These are phyloP conservation scores for Sphyrna mokarran DNA, from an alignment of 2,113 vertebrate species.

Conservation along the genomic window DNA sequence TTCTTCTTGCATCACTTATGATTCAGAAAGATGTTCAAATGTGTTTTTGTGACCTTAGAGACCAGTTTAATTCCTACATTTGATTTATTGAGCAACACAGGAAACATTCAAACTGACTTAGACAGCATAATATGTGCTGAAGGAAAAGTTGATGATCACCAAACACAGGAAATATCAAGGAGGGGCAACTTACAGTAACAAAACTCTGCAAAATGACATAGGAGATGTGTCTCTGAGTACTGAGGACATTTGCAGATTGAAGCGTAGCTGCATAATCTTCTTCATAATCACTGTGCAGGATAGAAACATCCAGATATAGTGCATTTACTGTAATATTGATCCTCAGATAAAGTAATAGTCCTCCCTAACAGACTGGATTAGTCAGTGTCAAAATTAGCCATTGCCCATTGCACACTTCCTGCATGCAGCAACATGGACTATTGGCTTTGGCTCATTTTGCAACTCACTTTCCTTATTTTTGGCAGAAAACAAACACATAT, in stretches of 20 bases:
- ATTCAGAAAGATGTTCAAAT: background rate
- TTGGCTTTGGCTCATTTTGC: background rate
- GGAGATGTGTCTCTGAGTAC: background rate
- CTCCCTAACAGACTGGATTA: background rate
- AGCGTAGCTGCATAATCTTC: background rate
- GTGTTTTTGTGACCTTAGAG: background rate
- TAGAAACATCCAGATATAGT: background rate
- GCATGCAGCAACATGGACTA: background rate
- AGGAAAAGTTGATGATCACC: background rate
- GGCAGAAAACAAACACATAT: background rate
- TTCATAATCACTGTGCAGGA: background rate
- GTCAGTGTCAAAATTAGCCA: background rate
- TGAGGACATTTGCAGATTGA: background rate
- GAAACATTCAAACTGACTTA: background rate
- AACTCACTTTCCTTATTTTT: background rate
- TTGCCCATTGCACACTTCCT: background rate
- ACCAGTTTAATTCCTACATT: background rate
- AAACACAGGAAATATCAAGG: slow-evolving; percentile 15
- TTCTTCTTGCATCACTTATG: background rate
- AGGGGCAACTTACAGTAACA: background rate
- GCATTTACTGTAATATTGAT: too few species aligned
- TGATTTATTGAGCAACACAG: background rate
- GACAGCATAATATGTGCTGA: background rate
- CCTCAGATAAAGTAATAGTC: background rate
- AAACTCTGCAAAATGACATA: background rate